Base-by-base conservation (phyloP, 2,113 vertebrate genomes). In the Toxostoma redivivum region DNA sequence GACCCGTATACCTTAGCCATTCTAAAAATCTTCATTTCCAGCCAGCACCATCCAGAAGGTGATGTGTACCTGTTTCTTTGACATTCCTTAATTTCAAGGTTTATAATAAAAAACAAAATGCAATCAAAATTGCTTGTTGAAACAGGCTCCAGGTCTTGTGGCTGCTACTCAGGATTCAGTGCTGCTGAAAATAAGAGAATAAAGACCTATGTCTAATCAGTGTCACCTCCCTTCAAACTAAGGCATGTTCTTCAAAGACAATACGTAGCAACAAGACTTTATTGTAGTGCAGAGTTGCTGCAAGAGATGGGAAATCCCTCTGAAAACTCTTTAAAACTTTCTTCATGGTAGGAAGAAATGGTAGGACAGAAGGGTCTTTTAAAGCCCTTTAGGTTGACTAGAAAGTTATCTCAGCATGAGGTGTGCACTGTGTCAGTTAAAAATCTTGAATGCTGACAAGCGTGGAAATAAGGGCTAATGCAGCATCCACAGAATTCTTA, bases 1-100 rank as follows among this genome's bases (percentile, higher is more conserved):
- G 25, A 54, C 19, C 12, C 0, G 0, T 2, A 44, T 72, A 53
- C 18, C 14, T 69, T 72, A 82, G 60, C 15, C 20, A 56, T 35
- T 31, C 53, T 28, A 60, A 83, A 58, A 58, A 64, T 27, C 30
- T 21, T 80, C 3, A 57, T 61, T 40, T 81, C 31, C 54, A 81
- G 31, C 10, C 45, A 91, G 28, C 7, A 56, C n/a, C 61, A 83
- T 12, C 28, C 40, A 69, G 72, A 67, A 88, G 37, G 33, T 56
- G 31, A 81, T 6, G 5, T 22, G 23, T 58, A 42, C 14, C 51
- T 38, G 25, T 70, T 91, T 81, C 23, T 35, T 33, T 79, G 70
- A 51, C 5, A 42, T n/a, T 22, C 7, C 10, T 48, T 38, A 65
- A 69, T 33, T 80, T 15, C 27, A 78, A 81, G 37, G 14, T 45